Conservation (phyloP, 1,140 invertebrate genomes). For the Drosophila virilis region DNA sequence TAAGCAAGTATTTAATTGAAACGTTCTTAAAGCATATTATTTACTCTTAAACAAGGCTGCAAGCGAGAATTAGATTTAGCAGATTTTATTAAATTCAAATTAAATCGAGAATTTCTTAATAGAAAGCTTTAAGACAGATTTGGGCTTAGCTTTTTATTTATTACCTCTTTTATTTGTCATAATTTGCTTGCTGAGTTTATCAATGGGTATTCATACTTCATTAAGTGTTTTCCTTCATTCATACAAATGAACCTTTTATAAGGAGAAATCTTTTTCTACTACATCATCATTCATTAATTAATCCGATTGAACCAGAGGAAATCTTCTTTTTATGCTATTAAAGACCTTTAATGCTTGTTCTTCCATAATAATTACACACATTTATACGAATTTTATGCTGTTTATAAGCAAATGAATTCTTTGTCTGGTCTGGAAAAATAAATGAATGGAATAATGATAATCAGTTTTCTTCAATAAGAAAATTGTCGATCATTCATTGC, state of each 20-base stretch:
- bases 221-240: no score
- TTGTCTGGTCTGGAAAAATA: slow-evolving; percentile 1
- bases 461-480: slow-evolving; percentile 19
- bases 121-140: no score
- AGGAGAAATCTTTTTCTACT: neutral
- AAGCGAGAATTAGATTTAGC: no score
- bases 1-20: slow-evolving; percentile 2
- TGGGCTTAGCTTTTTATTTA: no score
- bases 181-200: no score
- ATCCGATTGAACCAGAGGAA: neutral
- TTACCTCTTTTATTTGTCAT: no score
- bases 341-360: neutral
- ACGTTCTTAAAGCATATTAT: neutral
- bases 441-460: slow-evolving; percentile 38
- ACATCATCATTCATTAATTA: slow-evolving; percentile 22
- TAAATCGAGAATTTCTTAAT: no score
- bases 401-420: slow-evolving; percentile 21
- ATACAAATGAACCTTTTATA: neutral
- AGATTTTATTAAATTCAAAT: neutral
- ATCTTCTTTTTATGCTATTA: neutral
- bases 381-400: slow-evolving; percentile 45
- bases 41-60: neutral
- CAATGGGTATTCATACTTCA: no score
- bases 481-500: slow-evolving; percentile 9
- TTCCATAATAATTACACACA: slow-evolving; percentile 19